Evolutionary conservation across 2,113 vertebrate species (phyloP).

Genomic region (Halcyon senegalensis): DNA sequence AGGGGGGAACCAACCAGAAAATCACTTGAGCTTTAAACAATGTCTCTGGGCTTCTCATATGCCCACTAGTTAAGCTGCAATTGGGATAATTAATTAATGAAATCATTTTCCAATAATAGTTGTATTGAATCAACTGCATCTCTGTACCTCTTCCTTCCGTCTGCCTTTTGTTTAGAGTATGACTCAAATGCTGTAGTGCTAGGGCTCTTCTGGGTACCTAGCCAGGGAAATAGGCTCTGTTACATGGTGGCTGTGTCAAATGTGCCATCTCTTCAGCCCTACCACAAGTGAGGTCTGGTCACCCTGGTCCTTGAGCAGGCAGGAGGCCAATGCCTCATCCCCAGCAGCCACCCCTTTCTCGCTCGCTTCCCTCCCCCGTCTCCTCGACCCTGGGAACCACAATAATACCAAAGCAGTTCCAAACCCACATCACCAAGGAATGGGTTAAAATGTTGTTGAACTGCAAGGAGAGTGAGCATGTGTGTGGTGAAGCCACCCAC

Average conservation of each 20-base stretch:
- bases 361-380: accelerated
- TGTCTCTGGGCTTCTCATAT: not conserved
- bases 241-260: not conserved
- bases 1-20: not conserved
- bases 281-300: not conserved
- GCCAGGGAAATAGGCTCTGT: accelerated
- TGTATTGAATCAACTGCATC: not conserved
- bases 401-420: not conserved
- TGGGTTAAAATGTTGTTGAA: not conserved
- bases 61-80: not conserved
- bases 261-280: not conserved
- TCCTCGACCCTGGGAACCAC: accelerated
- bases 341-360: not conserved
- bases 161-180: not conserved
- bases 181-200: not conserved
- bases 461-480: not conserved
- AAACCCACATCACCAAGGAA: not conserved
- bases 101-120: constrained; percentile 29
- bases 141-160: not conserved
- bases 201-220: not conserved
- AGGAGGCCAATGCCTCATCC: accelerated
- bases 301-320: not conserved
- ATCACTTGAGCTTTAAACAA: not conserved
- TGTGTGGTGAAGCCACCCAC: constrained; percentile 4
- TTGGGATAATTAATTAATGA: constrained; percentile 27